Conservation (phyloP, 2,113 vertebrate species). For the Psilopsiagon aurifrons region DNA sequence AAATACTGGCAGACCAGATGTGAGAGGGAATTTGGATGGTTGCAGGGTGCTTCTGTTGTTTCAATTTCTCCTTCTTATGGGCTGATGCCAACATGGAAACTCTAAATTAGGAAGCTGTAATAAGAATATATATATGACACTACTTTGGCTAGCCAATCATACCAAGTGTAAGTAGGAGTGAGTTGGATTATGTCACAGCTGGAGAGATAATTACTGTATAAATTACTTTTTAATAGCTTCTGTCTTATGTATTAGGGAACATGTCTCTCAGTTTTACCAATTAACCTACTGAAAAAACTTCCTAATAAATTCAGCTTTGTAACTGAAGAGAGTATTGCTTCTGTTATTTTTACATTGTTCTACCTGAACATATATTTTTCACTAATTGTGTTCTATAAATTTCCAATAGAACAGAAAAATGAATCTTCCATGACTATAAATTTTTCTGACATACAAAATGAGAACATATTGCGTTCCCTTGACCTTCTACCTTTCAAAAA, state of each 20-base stretch:
- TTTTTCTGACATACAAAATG: neutral
- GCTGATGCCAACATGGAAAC: neutral
- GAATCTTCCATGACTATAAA: neutral
- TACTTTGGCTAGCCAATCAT: neutral
- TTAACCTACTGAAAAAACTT: constrained; percentile 35
- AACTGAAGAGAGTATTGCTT: neutral
- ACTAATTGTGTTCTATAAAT: neutral
- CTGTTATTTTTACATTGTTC: neutral
- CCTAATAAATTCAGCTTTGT: neutral
- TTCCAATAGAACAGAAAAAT: neutral
- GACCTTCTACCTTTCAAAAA: neutral
- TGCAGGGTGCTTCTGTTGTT: neutral
- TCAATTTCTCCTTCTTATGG: neutral
- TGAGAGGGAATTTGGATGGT: neutral
- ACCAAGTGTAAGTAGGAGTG: neutral
- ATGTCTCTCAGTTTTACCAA: constrained; percentile 28
- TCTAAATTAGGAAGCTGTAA: neutral
- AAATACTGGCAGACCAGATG: neutral
- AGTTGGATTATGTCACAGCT: constrained; percentile 44
- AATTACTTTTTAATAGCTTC: constrained; percentile 54
- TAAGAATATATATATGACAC: neutral
- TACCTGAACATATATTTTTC: neutral
- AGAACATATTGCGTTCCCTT: neutral
- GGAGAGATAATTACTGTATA: constrained; percentile 52
- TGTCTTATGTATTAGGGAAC: constrained; percentile 13